Evolutionary conservation across 1,140 invertebrate species (phyloP), one percentile per base, ranked within the genome.

Genomic region (Bombus breviceps): DNA sequence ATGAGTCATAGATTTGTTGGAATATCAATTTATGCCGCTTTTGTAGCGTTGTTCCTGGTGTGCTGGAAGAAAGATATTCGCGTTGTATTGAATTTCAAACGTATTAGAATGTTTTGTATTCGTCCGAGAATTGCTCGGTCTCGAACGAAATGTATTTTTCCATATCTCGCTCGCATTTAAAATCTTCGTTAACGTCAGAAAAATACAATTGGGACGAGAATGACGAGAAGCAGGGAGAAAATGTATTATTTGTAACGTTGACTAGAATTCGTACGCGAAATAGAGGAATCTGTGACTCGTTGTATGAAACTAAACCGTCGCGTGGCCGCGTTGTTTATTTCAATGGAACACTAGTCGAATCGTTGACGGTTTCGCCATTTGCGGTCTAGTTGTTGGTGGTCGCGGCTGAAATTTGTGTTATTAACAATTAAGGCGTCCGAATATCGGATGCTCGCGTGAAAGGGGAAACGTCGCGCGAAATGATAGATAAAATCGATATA

Each of bases 301-400:
- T 6, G n/a, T 34, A 28, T 47, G 39, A 8, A n/a, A 37, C 47
- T 71, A n/a, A 59, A 8, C 15, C 1, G 75, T 34, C 62, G 53
- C 74, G 81, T 28, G 81, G 43, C 37, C n/a, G 64, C 66, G 82
- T 57, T 84, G 82, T 84, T 84, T 78, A 62, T 84, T 84, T 79
- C 47, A 62, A 84, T 47, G 64, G 74, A 71, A 71, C 34, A 39
- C 28, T 53, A 15, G 75, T 47, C 66, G 57, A 71, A 84, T 79
- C 75, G 64, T 22, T 53, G 59, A 75, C 53, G 75, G 82, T 84
- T 18, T 25, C 9, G 34, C 37, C 64, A 32, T 83, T 83, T 68
- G 81, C 37, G 81, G 81, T 76, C 6, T 18, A 32, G 37, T 73
- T n/a, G 41, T 22, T 69, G 34, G 73, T 47, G 74, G 81, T 77